Evolutionary conservation across 2,797 vertebrate genomes (phyloP).

Genomic region (Bovichtus diacanthus): DNA sequence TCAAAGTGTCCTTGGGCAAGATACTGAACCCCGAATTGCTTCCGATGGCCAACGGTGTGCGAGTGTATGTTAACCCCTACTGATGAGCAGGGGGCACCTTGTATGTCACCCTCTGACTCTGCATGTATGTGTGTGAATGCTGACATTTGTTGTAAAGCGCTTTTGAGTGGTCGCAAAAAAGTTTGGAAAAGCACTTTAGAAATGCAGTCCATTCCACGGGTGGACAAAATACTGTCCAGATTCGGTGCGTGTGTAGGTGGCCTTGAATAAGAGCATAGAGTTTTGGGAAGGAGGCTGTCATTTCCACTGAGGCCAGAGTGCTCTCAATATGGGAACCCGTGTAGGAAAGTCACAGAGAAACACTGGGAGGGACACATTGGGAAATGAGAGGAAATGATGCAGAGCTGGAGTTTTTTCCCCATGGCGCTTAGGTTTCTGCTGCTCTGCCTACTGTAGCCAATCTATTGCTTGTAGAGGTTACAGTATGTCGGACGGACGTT

Average conservation of each 20-base stretch:
- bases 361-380: slow-evolving; percentile 39
- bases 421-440: slow-evolving; percentile 1
- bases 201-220: no score
- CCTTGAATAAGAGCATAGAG: slow-evolving; percentile 1
- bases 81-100: no score
- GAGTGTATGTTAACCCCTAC: no score
- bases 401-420: slow-evolving; percentile 37
- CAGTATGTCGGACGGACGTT: no score
- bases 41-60: no score
- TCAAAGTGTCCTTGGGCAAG: no score
- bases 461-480: not conserved
- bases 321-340: slow-evolving; percentile 40
- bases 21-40: no score
- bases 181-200: no score
- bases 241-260: slow-evolving; percentile 3
- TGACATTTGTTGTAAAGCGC: no score
- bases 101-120: no score
- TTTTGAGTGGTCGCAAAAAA: no score
- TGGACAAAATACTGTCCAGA: not conserved
- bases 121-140: no score
- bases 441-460: not conserved
- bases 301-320: slow-evolving; percentile 36
- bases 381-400: slow-evolving; percentile 55
- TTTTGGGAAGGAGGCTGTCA: slow-evolving; percentile 17
- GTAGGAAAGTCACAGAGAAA: slow-evolving; percentile 52